Percentiles rank a stretch among this genome's conserved stretches.
phyloP scores from a whole-genome alignment of 2,888 invertebrate genomes.

The Apamea sordens region DNA sequence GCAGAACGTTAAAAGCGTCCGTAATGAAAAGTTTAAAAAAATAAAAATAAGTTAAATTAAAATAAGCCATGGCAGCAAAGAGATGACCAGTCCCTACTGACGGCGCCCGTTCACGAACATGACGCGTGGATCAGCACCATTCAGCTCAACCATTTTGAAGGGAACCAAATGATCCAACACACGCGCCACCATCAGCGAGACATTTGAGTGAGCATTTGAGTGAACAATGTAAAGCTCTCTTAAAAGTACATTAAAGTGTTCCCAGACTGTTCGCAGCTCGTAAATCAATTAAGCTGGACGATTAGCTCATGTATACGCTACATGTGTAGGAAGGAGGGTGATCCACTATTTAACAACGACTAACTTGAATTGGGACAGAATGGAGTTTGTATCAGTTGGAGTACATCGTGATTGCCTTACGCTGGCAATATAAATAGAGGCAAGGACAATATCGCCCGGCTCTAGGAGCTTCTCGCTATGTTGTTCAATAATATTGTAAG shows the following conservation, averaged over 20 bases:
- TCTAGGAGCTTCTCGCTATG: too few species aligned
- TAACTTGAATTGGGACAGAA: constrained; percentile 35
- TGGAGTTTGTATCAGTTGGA: constrained; percentile 32
- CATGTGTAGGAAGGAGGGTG: constrained; percentile 1
- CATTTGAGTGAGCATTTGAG: too few species aligned
- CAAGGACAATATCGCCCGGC: not conserved
- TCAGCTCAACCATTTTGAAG: too few species aligned
- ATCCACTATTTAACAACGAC: constrained; percentile 14
- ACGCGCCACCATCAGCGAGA: too few species aligned
- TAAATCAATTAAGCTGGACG: constrained; percentile 44
- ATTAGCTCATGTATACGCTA: constrained; percentile 26
- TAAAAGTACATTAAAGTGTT: constrained; percentile 26
- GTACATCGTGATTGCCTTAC: not conserved
- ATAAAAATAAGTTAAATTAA: too few species aligned
- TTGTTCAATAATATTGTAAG: not conserved
- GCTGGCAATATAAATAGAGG: not conserved
- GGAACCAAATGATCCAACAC: too few species aligned
- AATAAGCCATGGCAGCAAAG: too few species aligned
- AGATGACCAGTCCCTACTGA: too few species aligned
- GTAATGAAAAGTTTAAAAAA: too few species aligned
- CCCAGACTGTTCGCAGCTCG: constrained; percentile 25
- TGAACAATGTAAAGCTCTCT: not conserved
- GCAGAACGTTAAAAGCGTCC: too few species aligned
- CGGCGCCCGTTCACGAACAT: too few species aligned
- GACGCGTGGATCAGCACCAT: too few species aligned